A percentile compares a stretch with the other conserved stretches of the same genome.
Conservation (phyloP, 2,888 invertebrate species). For the Sisyra nigra region DNA sequence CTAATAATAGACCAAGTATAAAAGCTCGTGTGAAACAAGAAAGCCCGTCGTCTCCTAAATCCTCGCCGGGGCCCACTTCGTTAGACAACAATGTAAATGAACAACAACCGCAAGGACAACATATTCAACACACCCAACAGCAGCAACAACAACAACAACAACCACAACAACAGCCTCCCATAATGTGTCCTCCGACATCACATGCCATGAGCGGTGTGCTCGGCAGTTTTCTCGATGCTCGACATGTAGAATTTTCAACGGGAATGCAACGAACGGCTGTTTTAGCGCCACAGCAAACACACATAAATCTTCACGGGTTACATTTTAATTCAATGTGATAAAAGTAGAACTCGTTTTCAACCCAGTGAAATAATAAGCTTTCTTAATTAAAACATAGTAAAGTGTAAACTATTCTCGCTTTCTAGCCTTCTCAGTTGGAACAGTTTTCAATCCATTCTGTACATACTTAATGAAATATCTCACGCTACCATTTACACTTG, state of each 20-base stretch:
- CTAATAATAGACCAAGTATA: constrained; percentile 61
- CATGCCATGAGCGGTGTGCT: constrained; percentile 36
- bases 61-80: constrained; percentile 20
- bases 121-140: constrained; percentile 16
- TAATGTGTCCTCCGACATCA: constrained; percentile 37
- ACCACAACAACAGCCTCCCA: constrained; percentile 21
- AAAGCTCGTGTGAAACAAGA: constrained; percentile 59
- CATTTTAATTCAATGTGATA: constrained; percentile 63
- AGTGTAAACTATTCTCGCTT: too few relatives aligned
- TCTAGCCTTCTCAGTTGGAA: too few relatives aligned
- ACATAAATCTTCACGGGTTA: constrained; percentile 56
- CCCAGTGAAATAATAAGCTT: not conserved
- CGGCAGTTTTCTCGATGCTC: constrained; percentile 45
- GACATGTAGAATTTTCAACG: constrained; percentile 47
- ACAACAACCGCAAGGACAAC: constrained; percentile 17
- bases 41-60: not conserved
- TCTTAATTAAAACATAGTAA: too few relatives aligned
- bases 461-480: not conserved
- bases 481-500: too few relatives aligned
- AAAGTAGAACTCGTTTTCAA: not conserved
- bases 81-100: constrained; percentile 25
- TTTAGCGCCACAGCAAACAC: constrained; percentile 30
- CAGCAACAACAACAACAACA: constrained; percentile 17
- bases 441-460: too few relatives aligned
- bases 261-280: constrained; percentile 30